Conservation (phyloP, 2,797 vertebrate genomes). For the Parambassis ranga region DNA sequence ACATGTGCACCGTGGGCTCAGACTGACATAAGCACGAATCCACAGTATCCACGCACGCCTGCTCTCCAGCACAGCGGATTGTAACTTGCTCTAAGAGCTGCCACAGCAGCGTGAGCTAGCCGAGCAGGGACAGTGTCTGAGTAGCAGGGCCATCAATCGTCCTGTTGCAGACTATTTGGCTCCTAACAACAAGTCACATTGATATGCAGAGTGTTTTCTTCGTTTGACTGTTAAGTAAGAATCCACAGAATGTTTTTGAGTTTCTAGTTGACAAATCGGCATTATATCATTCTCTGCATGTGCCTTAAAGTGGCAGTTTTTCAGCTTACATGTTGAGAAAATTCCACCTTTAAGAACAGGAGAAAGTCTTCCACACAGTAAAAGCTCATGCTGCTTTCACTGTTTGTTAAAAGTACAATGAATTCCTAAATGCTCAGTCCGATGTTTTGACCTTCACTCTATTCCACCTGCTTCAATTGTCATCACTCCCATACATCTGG, state of each 20-base stretch:
- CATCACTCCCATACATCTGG: too few relatives aligned
- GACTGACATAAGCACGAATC: slow-evolving; percentile 14
- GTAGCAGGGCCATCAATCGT: slow-evolving; percentile 5
- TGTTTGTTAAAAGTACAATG: too few relatives aligned
- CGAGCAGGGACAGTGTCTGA: not conserved
- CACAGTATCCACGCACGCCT: slow-evolving; percentile 3
- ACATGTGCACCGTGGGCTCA: not conserved
- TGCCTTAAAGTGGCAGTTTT: too few relatives aligned
- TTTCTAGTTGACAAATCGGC: not conserved
- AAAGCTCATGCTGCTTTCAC: too few relatives aligned
- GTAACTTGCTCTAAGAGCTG: slow-evolving; percentile 25
- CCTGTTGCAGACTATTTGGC: slow-evolving; percentile 2
- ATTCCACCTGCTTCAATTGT: too few relatives aligned
- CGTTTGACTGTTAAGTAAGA: not conserved
- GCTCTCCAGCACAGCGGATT: slow-evolving; percentile 8
- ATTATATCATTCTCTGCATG: not conserved
- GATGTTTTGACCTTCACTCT: too few relatives aligned
- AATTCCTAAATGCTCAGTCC: too few relatives aligned
- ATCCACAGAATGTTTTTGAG: not conserved
- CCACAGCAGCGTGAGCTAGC: not conserved
- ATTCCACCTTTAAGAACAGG: too few relatives aligned
- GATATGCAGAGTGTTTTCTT: not conserved
- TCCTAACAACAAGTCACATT: slow-evolving; percentile 1
- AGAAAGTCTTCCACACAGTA: too few relatives aligned
- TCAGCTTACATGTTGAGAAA: too few relatives aligned